Evolutionary conservation across 2,888 invertebrate genomes (phyloP).

Genomic region (Aporophyla lueneburgensis): DNA sequence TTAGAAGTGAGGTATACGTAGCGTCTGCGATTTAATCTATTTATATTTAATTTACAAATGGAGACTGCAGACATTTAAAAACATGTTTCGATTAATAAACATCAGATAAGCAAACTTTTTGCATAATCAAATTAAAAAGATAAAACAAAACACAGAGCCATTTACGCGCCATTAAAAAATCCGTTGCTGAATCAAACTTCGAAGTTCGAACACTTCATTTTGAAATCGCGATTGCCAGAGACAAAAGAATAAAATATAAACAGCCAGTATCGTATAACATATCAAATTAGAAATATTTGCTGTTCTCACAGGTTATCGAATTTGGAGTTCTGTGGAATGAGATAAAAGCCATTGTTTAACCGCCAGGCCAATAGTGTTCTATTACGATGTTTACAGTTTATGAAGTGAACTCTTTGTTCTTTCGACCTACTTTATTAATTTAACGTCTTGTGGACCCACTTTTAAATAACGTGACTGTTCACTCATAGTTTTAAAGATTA

Average conservation of each 20-base stretch:
- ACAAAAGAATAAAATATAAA: slow-evolving; percentile 67
- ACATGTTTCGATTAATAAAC: slow-evolving; percentile 24
- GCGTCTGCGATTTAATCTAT: background rate
- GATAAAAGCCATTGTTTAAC: slow-evolving; percentile 85
- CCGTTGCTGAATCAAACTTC: slow-evolving; percentile 52
- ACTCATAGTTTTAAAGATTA: slow-evolving; percentile 7
- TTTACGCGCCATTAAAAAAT: slow-evolving; percentile 32
- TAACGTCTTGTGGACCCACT: slow-evolving; percentile 65
- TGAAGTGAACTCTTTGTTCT: slow-evolving; percentile 77
- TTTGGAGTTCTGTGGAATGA: slow-evolving; percentile 84
- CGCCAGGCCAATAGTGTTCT: slow-evolving; percentile 75
- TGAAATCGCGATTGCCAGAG: slow-evolving; percentile 65
- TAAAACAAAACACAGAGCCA: slow-evolving; percentile 10
- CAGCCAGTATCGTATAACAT: slow-evolving; percentile 68
- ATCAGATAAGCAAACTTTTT: slow-evolving; percentile 12
- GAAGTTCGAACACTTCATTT: slow-evolving; percentile 55
- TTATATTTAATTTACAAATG: background rate
- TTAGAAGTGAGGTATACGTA: background rate
- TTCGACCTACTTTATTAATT: slow-evolving; percentile 77
- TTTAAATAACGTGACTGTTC: slow-evolving; percentile 47
- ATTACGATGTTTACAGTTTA: slow-evolving; percentile 74
- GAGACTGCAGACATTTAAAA: slow-evolving; percentile 20
- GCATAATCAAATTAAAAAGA: slow-evolving; percentile 21
- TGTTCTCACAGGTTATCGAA: slow-evolving; percentile 87
- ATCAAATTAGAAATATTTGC: slow-evolving; percentile 80